Evolutionary conservation across 2,797 vertebrate genomes (phyloP).

Genomic region (Darevskia mixta): DNA sequence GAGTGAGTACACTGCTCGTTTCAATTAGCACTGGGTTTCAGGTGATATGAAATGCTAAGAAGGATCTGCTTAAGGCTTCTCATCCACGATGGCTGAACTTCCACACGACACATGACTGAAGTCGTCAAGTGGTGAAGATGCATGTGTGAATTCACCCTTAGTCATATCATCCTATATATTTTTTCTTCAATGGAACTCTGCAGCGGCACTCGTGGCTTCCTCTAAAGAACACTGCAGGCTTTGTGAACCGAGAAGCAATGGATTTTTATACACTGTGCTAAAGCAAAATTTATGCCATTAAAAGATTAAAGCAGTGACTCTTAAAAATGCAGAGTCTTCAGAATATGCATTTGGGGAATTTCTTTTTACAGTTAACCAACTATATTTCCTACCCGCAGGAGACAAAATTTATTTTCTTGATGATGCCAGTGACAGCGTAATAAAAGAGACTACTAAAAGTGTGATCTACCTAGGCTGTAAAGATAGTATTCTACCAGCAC

Average conservation of each 20-base stretch:
- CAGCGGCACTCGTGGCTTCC: background rate
- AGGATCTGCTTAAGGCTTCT: too few relatives aligned
- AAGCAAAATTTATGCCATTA: background rate
- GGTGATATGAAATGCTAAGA: background rate
- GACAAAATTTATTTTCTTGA: conserved; percentile 10
- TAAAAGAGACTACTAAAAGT: conserved; percentile 8
- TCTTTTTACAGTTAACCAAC: background rate
- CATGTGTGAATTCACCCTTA: background rate
- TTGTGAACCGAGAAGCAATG: background rate
- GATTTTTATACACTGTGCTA: background rate
- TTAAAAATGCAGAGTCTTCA: background rate
- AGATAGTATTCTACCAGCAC: background rate
- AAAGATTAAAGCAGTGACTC: background rate
- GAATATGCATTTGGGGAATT: background rate
- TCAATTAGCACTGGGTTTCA: too few relatives aligned
- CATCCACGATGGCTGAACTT: background rate
- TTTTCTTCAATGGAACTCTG: background rate
- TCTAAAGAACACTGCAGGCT: background rate
- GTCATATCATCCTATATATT: background rate
- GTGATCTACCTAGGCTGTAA: background rate
- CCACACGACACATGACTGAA: background rate
- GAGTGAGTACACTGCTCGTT: background rate
- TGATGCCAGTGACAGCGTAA: background rate
- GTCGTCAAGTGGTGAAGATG: background rate
- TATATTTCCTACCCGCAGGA: conserved; percentile 15